Evolutionary conservation across 1,140 invertebrate species (phyloP).

Genomic region (Olivierus martensii): DNA sequence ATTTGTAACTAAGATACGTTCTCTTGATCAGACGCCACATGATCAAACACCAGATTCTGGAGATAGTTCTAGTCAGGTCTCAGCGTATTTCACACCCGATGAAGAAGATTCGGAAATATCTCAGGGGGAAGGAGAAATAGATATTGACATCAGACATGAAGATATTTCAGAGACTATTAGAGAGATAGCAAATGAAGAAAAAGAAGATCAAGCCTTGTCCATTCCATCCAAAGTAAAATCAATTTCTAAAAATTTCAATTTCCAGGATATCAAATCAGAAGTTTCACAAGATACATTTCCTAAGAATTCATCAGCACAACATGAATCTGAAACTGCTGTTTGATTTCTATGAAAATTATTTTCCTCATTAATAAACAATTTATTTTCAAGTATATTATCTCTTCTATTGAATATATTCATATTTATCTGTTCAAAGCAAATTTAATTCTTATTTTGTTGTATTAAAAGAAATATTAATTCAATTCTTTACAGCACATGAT

Average conservation of each 20-base stretch:
- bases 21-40: slow-evolving; percentile 3
- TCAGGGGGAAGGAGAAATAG: not conserved
- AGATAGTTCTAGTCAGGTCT: slow-evolving; percentile 15
- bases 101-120: slow-evolving; percentile 8
- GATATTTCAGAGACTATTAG: too few species aligned
- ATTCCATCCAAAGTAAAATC: not conserved
- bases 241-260: not conserved
- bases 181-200: too few species aligned
- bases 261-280: not conserved
- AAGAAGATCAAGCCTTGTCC: not conserved
- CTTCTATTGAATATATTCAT: not conserved
- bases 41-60: slow-evolving; percentile 9
- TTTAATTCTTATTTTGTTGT: not conserved
- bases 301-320: too few species aligned
- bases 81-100: slow-evolving; percentile 17
- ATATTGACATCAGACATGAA: too few species aligned
- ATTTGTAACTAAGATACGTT: slow-evolving; percentile 9
- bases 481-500: not conserved
- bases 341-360: too few species aligned
- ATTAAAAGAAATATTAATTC: not conserved
- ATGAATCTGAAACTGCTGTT: too few species aligned
- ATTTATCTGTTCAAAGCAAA: not conserved
- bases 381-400: not conserved
- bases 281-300: too few species aligned
- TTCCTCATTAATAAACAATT: not conserved